phyloP scores from a whole-genome alignment of 2,113 vertebrate species.

The Notothenia coriiceps region DNA sequence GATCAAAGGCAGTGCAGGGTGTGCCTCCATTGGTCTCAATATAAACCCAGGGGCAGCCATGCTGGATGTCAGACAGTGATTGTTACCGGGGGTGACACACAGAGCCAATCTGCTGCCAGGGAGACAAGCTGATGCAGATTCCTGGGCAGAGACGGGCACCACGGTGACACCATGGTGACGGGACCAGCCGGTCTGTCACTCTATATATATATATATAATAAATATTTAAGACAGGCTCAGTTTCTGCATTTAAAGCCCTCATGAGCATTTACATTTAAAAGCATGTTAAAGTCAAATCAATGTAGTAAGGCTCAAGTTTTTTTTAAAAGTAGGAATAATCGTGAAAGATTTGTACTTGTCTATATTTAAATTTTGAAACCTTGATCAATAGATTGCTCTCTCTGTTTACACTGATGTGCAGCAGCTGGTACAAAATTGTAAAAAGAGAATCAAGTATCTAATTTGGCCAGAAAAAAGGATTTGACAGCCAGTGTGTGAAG shows the following conservation, averaged over 20 bases:
- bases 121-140: conserved; percentile 4
- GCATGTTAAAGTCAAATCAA: not conserved
- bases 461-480: conserved; percentile 31
- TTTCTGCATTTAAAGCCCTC: not conserved
- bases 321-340: not conserved
- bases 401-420: not conserved
- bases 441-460: not conserved
- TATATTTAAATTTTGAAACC: not conserved
- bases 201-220: no score
- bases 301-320: not conserved
- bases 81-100: conserved; percentile 55
- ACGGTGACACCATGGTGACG: conserved; percentile 46
- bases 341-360: not conserved
- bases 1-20: conserved; percentile 43
- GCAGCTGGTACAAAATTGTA: not conserved
- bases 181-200: conserved; percentile 68
- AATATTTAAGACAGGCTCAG: no score
- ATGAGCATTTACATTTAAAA: not conserved
- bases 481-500: conserved; percentile 26
- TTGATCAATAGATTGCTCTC: not conserved
- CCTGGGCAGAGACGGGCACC: conserved; percentile 25
- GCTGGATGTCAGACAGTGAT: conserved; percentile 59
- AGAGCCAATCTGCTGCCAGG: conserved; percentile 65
- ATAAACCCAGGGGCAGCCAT: conserved; percentile 30
- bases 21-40: conserved; percentile 39